These are phyloP conservation scores for Aphelenchoides fujianensis DNA, from an alignment of 1,140 invertebrate genomes.

Conservation along the genomic window DNA sequence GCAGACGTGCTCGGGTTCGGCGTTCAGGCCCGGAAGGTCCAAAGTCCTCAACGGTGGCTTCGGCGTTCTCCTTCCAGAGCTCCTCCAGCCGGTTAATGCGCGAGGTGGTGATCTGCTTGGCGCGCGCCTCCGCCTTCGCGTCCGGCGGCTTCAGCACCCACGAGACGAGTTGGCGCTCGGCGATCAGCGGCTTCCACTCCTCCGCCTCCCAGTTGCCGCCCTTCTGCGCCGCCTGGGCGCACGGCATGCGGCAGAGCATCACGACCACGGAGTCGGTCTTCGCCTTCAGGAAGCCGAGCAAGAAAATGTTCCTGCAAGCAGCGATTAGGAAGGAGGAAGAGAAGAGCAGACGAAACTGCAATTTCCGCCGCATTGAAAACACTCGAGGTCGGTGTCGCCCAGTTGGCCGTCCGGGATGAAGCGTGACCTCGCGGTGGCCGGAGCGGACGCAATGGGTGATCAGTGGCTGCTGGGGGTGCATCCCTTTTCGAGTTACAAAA, in stretches of 20 bases:
- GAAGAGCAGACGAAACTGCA: conserved; percentile 47
- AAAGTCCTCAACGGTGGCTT: conserved; percentile 65
- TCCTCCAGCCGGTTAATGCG: conserved; percentile 98
- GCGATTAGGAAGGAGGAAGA: neutral
- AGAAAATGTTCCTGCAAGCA: conserved; percentile 78
- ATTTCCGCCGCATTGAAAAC: conserved; percentile 91
- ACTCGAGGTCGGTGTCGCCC: conserved; percentile 94
- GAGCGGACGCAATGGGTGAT: conserved; percentile 96
- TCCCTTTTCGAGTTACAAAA: conserved; percentile 97
- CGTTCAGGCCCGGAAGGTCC: conserved; percentile 80
- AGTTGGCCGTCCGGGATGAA: conserved; percentile 93
- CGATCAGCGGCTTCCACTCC: conserved; percentile 95
- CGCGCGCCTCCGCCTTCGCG: conserved; percentile 88
- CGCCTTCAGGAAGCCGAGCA: conserved; percentile 96
- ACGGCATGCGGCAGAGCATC: conserved; percentile 90
- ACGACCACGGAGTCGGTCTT: conserved; percentile 99
- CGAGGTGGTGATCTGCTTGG: conserved; percentile 87
- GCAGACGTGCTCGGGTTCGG: conserved; percentile 75
- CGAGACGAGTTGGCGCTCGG: conserved; percentile 87
- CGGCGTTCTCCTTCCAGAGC: conserved; percentile 76
- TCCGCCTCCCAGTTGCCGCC: conserved; percentile 93
- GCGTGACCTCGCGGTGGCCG: conserved; percentile 95
- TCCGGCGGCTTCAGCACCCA: conserved; percentile 95
- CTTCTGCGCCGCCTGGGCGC: conserved; percentile 88
- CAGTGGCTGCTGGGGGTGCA: conserved; percentile 95